phyloP scores from a whole-genome alignment of 2,113 vertebrate genomes.

The Tetrao urogallus region DNA sequence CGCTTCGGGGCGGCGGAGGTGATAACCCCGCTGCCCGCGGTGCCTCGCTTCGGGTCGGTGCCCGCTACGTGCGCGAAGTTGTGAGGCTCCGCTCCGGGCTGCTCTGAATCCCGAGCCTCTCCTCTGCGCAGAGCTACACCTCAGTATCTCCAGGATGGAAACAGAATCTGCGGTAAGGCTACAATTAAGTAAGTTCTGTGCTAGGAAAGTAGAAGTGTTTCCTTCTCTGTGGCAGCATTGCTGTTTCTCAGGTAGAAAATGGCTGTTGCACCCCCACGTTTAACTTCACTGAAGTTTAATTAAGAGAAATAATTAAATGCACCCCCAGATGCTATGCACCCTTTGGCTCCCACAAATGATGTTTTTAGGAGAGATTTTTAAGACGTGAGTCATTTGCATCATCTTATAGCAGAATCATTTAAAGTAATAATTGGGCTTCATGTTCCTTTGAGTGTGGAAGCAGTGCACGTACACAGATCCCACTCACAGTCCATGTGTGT shows the following conservation, averaged over 20 bases:
- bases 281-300: constrained; percentile 32
- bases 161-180: neutral
- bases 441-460: neutral
- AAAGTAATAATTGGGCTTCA: neutral
- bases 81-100: too few relatives aligned
- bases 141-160: neutral
- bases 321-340: neutral
- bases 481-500: neutral
- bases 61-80: too few relatives aligned
- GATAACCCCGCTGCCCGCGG: too few relatives aligned
- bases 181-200: neutral
- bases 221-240: neutral
- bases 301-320: neutral
- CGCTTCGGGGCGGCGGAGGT: too few relatives aligned
- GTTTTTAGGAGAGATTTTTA: neutral
- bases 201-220: constrained; percentile 21
- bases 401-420: neutral
- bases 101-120: neutral
- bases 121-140: neutral
- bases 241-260: constrained; percentile 10
- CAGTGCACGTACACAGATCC: neutral
- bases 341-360: neutral
- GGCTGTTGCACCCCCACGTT: neutral
- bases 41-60: too few relatives aligned
- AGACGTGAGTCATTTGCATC: neutral